A percentile compares a stretch with the other conserved stretches of the same genome.
These are phyloP conservation scores for Trididemnum miniatum DNA, from an alignment of 23 tunicate species.

Conservation along the genomic window DNA sequence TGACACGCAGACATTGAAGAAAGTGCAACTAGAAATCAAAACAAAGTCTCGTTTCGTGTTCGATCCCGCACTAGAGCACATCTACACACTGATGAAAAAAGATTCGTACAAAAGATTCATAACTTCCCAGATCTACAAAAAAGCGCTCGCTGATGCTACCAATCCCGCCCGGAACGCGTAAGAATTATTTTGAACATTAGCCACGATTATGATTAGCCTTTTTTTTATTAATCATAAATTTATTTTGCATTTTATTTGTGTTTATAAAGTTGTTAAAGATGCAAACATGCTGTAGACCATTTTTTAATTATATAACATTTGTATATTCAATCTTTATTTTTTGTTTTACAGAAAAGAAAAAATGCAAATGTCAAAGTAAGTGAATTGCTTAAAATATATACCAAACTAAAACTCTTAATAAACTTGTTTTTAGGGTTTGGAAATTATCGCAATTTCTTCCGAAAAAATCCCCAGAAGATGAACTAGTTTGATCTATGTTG, in stretches of 20 bases:
- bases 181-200: conserved; percentile 23
- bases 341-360: conserved; percentile 41
- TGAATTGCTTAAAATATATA: too few relatives aligned
- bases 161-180: conserved; percentile 52
- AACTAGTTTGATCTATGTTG: too few relatives aligned
- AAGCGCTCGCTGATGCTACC: conserved; percentile 45
- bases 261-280: neutral
- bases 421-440: conserved; percentile 36
- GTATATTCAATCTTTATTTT: neutral
- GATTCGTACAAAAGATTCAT: conserved; percentile 82
- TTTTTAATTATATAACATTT: too few relatives aligned
- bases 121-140: conserved; percentile 45
- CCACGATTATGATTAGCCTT: too few relatives aligned
- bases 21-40: conserved; percentile 54
- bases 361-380: conserved; percentile 44
- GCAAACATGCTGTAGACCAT: too few relatives aligned
- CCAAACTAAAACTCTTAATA: too few relatives aligned
- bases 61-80: conserved; percentile 73
- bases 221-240: too few relatives aligned
- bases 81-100: conserved; percentile 75
- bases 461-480: conserved; percentile 22
- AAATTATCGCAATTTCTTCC: conserved; percentile 44
- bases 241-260: neutral
- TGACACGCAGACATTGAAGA: conserved; percentile 62
- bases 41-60: conserved; percentile 48